A percentile compares a stretch with the other conserved stretches of the same genome.
These are phyloP conservation scores for Microtus richardsoni DNA, from an alignment of 2,113 vertebrate species.

Conservation along the genomic window DNA sequence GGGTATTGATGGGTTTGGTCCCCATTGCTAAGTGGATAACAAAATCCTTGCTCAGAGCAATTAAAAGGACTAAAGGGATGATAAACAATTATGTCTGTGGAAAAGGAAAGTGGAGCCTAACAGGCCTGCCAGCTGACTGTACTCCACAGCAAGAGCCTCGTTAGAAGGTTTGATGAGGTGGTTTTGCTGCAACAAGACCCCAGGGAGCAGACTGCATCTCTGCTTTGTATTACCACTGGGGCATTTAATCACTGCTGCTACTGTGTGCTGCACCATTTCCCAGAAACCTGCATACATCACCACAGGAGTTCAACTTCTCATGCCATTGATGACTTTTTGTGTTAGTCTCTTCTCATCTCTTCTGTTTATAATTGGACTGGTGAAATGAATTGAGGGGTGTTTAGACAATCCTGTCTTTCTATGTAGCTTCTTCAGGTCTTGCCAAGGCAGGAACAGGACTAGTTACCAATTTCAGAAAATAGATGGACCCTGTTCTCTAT, in stretches of 20 bases:
- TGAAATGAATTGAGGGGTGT: constrained; percentile 3
- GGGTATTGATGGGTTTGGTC: constrained; percentile 55
- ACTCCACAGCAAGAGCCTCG: not conserved
- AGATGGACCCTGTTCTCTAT: not conserved
- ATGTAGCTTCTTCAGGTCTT: not conserved
- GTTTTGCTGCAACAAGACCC: constrained; percentile 50
- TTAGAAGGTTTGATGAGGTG: constrained; percentile 61
- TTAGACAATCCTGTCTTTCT: constrained; percentile 23
- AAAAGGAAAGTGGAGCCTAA: constrained; percentile 21
- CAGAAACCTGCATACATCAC: constrained; percentile 49
- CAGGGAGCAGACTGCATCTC: constrained; percentile 39
- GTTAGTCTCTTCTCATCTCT: constrained; percentile 51
- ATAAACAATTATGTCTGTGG: constrained; percentile 39
- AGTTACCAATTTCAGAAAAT: constrained; percentile 44
- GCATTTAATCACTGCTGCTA: constrained; percentile 65
- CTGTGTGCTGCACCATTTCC: constrained; percentile 51
- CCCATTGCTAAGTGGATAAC: constrained; percentile 57
- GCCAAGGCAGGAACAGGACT: not conserved
- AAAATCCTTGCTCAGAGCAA: constrained; percentile 63
- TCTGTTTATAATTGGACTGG: constrained; percentile 54
- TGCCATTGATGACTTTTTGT: constrained; percentile 32
- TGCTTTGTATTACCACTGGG: not conserved
- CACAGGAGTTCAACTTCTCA: not conserved
- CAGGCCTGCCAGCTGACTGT: not conserved
- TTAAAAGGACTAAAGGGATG: constrained; percentile 63